Evolutionary conservation across 2,888 invertebrate species (phyloP), one percentile per base, ranked within the genome.

Genomic region (Drosophila recens): DNA sequence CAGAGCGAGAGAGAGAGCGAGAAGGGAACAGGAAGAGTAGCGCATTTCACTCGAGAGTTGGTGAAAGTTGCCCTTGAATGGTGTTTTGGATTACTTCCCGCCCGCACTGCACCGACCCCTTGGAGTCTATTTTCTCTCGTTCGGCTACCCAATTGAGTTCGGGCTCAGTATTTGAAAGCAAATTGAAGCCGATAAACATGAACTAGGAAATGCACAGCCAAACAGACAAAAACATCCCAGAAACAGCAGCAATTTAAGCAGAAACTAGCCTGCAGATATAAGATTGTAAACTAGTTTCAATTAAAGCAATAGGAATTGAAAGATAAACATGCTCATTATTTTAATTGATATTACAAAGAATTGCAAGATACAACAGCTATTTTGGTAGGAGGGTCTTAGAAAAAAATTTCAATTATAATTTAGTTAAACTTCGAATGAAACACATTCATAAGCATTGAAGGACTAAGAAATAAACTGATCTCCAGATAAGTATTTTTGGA

Each of bases 31-130:
- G 66, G 62, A 72, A 68, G 43, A 70, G 61, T 65, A 67, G 54
- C 69, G 69, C 70, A 72, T 70, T 80, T 80, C 81, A 80, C 69
- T 79, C 69, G 75, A 80, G 62, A 75, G 72, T 74, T 84, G 89
- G 90, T 88, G 90, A 87, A 87, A 90, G 89, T 90, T 90, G 90
- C 90, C 86, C 90, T 87, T 90, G 90, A 90, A 88, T 79, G 75
- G 86, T 85, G 82, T 87, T 82, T 70, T 68, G 78, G 82, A 87
- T 89, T 83, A 89, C 80, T 63, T 49, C 53, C 38, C 38, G 23
- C 43, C 52, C 48, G 23, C 38, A 11, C 51, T 9, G 5, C 46
- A 20, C n/a, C 38, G 9, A 27, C 33, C 1, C 27, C 42, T 15
- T 64, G 15, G 56, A 65, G 65, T 79, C 54, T 43, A 69, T 68